These are phyloP conservation scores for Aldabrachelys gigantea DNA, from an alignment of 2,113 vertebrate genomes.

Conservation along the genomic window DNA sequence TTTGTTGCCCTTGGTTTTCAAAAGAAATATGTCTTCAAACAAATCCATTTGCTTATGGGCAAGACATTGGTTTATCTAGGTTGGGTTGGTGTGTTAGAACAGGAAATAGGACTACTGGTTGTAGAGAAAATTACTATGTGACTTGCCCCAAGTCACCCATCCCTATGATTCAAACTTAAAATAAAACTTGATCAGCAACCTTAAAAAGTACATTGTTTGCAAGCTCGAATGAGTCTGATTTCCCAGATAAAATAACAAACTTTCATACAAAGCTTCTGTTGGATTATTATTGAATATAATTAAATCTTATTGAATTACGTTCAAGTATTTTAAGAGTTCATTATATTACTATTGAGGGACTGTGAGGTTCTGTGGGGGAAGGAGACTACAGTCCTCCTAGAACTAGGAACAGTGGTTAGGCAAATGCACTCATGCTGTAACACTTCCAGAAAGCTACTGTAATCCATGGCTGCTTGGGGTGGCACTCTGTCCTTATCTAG, in stretches of 20 bases:
- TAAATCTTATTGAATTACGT: no score
- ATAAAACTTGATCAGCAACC: not conserved
- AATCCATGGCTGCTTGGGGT: no score
- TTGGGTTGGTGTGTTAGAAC: not conserved
- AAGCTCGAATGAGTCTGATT: not conserved
- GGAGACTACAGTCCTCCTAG: no score
- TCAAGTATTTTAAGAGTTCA: no score
- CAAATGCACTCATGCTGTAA: no score
- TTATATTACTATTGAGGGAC: no score
- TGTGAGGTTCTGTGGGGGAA: no score
- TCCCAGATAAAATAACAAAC: not conserved
- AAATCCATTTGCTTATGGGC: not conserved
- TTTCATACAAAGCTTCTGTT: not conserved
- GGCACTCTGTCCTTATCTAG: no score
- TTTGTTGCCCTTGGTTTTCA: not conserved
- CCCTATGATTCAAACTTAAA: not conserved
- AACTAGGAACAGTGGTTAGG: no score
- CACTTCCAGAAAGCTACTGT: no score
- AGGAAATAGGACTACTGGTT: not conserved
- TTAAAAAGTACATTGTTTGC: not conserved
- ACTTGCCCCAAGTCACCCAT: not conserved
- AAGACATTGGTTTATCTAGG: not conserved
- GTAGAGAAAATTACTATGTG: not conserved
- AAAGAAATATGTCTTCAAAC: not conserved
- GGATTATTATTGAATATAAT: no score